Percentiles rank a stretch among this genome's conserved stretches.
phyloP scores from a whole-genome alignment of 2,888 invertebrate genomes.

The Scaeva pyrastri region DNA sequence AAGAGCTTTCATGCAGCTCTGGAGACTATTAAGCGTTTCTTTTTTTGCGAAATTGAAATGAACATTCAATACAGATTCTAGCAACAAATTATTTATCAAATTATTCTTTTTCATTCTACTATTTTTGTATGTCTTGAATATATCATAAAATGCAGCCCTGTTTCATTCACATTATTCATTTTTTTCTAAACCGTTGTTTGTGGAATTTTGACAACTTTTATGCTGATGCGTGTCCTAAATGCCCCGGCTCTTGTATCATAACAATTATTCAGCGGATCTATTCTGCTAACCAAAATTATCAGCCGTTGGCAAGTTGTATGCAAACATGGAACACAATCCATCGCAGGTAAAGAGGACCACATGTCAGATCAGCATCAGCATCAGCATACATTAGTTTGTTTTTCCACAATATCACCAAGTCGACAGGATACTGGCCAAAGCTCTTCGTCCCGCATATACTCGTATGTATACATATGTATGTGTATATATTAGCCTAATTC shows the following conservation, averaged over 20 bases:
- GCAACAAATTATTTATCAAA: too few relatives aligned
- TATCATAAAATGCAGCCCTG: neutral
- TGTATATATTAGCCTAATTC: conserved; percentile 49
- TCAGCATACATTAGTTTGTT: conserved; percentile 3
- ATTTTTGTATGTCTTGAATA: neutral
- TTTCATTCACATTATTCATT: neutral
- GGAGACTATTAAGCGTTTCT: too few relatives aligned
- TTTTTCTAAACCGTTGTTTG: neutral
- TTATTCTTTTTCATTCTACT: too few relatives aligned
- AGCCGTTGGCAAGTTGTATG: conserved; percentile 47
- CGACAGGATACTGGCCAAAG: conserved; percentile 18
- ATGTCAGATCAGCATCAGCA: neutral
- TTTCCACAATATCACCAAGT: conserved; percentile 36
- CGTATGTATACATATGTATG: neutral
- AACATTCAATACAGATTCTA: too few relatives aligned
- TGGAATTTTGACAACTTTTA: neutral
- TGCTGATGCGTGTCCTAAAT: neutral
- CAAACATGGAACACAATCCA: conserved; percentile 36
- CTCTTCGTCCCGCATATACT: too few relatives aligned
- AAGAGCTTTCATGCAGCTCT: too few relatives aligned
- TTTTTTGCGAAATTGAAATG: too few relatives aligned
- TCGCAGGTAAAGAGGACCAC: neutral
- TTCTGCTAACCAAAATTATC: conserved; percentile 50
- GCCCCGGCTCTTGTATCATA: conserved; percentile 8
- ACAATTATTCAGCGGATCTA: conserved; percentile 30